phyloP scores from a whole-genome alignment of 2,888 invertebrate species.

The Papilio elwesi region DNA sequence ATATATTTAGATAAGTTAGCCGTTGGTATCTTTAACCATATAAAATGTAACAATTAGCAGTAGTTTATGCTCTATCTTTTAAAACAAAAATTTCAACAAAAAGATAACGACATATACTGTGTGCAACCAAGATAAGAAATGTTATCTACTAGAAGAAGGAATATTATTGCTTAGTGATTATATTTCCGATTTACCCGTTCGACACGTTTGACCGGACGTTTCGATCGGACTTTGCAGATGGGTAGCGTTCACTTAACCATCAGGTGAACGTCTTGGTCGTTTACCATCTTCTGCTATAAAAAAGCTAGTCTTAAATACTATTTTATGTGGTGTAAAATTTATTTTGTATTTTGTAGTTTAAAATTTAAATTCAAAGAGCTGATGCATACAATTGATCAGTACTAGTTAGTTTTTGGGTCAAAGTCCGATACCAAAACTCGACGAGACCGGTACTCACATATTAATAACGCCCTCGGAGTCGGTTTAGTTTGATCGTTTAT shows the following conservation, averaged over 20 bases:
- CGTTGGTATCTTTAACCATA: neutral
- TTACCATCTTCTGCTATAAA: too few relatives aligned
- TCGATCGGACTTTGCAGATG: too few relatives aligned
- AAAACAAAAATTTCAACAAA: neutral
- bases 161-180: neutral
- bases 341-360: too few relatives aligned
- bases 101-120: neutral
- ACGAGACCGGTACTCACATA: slow-evolving; percentile 16
- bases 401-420: slow-evolving; percentile 12
- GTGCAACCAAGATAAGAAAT: slow-evolving; percentile 2
- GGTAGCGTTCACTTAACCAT: too few relatives aligned
- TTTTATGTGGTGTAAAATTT: too few relatives aligned
- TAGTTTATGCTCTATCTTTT: neutral
- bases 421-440: slow-evolving; percentile 19
- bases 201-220: too few relatives aligned
- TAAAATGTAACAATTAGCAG: neutral
- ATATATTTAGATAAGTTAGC: neutral
- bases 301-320: too few relatives aligned
- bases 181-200: too few relatives aligned
- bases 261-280: too few relatives aligned
- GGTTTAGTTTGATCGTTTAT: slow-evolving; percentile 18
- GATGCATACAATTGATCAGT: neutral
- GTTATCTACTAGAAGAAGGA: neutral
- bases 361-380: neutral
- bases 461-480: slow-evolving; percentile 16